These are phyloP conservation scores for Steatocranus sp. DNA, from an alignment of 2,797 vertebrate species.

Conservation along the genomic window DNA sequence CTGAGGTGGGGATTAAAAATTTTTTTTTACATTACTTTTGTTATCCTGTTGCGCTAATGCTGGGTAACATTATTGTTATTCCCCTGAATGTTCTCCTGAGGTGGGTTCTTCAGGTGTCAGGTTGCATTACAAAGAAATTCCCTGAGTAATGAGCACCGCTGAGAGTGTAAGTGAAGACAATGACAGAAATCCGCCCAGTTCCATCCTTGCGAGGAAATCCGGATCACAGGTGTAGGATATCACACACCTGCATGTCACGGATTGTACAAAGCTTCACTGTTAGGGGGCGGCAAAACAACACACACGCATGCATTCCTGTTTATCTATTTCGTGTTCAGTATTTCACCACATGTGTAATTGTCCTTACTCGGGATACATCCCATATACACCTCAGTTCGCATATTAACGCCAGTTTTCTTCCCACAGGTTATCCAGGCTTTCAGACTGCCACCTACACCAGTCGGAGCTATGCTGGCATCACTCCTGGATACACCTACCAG, in stretches of 20 bases:
- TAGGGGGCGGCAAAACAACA: neutral
- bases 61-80: neutral
- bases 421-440: conserved; percentile 93
- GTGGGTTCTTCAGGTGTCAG: neutral
- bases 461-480: conserved; percentile 94
- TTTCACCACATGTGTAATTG: neutral
- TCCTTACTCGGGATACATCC: neutral
- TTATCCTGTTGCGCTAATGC: neutral
- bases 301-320: neutral
- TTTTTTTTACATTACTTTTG: neutral
- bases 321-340: neutral
- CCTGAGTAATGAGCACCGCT: neutral
- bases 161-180: conserved; percentile 25
- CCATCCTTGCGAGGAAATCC: conserved; percentile 14
- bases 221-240: conserved; percentile 42
- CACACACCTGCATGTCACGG: conserved; percentile 32
- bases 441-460: conserved; percentile 98
- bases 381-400: neutral
- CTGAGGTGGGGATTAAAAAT: accelerated
- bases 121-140: neutral
- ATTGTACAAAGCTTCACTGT: neutral
- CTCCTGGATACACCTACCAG: conserved; percentile 98
- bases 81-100: neutral
- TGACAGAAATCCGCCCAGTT: conserved; percentile 7
- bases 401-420: neutral